Evolutionary conservation across 2,888 invertebrate genomes (phyloP).

Genomic region (Diplazon laetatorius): DNA sequence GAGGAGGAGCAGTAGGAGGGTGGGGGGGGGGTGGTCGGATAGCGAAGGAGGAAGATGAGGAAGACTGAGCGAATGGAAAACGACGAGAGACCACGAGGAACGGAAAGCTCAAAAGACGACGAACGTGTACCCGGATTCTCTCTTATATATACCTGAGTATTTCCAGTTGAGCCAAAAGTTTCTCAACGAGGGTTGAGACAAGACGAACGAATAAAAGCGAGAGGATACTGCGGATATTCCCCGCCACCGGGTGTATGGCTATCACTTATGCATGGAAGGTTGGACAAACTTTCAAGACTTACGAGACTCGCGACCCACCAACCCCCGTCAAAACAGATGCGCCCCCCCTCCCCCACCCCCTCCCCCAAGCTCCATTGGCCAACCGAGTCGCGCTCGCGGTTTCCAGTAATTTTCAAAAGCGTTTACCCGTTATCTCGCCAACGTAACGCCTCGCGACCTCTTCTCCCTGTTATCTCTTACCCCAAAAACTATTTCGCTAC

Average conservation of each 20-base stretch:
- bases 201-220: slow-evolving; percentile 15
- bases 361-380: slow-evolving; percentile 6
- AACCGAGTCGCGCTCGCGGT: slow-evolving; percentile 48
- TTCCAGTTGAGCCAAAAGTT: slow-evolving; percentile 58
- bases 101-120: slow-evolving; percentile 34
- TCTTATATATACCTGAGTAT: slow-evolving; percentile 56
- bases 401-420: slow-evolving; percentile 65
- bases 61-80: slow-evolving; percentile 3
- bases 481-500: slow-evolving; percentile 61
- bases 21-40: background rate
- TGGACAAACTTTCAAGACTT: slow-evolving; percentile 63
- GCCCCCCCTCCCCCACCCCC: slow-evolving; percentile 12
- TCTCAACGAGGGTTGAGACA: slow-evolving; percentile 48
- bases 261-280: slow-evolving; percentile 65
- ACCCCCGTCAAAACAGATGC: slow-evolving; percentile 33
- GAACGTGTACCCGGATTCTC: slow-evolving; percentile 22
- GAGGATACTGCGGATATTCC: slow-evolving; percentile 47
- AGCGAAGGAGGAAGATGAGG: background rate
- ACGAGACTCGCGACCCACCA: slow-evolving; percentile 57
- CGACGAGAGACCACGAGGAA: slow-evolving; percentile 26
- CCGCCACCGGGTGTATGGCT: slow-evolving; percentile 55
- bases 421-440: slow-evolving; percentile 60
- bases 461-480: slow-evolving; percentile 57
- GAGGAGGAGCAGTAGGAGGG: background rate
- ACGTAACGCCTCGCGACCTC: slow-evolving; percentile 39